Percentiles rank a stretch among this genome's conserved stretches.
Conservation (phyloP, 2,888 invertebrate species). For the Andricus quercusramuli region DNA sequence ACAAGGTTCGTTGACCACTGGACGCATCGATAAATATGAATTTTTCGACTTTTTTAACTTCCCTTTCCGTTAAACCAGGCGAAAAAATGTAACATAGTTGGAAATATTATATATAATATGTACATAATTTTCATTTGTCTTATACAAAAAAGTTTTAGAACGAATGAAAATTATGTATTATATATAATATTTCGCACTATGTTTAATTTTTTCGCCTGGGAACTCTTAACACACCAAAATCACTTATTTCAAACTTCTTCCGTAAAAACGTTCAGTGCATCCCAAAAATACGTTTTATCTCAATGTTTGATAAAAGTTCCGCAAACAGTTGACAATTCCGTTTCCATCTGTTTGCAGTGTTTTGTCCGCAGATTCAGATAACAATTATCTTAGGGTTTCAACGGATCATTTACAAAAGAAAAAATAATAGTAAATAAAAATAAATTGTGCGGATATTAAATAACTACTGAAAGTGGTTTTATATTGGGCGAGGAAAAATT, state of each 20-base stretch:
- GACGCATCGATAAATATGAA: not conserved
- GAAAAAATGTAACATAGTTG: too few species aligned
- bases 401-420: not conserved
- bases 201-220: too few species aligned
- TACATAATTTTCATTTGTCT: too few species aligned
- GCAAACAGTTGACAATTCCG: not conserved
- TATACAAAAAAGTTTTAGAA: too few species aligned
- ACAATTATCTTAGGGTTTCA: too few species aligned
- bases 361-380: too few species aligned
- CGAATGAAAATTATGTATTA: too few species aligned
- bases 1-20: slow-evolving; percentile 7
- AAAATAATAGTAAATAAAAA: not conserved
- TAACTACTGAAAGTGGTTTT: slow-evolving; percentile 7
- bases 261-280: not conserved
- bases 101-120: too few species aligned
- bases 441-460: not conserved
- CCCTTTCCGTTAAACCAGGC: not conserved
- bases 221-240: not conserved
- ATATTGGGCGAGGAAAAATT: not conserved
- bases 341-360: too few species aligned
- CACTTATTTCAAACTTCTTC: not conserved
- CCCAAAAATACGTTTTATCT: not conserved
- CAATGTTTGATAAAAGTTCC: not conserved
- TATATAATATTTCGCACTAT: too few species aligned
- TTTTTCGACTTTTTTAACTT: not conserved